Evolutionary conservation across 2,113 vertebrate genomes (phyloP), one percentile per base, ranked within the genome.

Genomic region (Sigmodon hispidus): DNA sequence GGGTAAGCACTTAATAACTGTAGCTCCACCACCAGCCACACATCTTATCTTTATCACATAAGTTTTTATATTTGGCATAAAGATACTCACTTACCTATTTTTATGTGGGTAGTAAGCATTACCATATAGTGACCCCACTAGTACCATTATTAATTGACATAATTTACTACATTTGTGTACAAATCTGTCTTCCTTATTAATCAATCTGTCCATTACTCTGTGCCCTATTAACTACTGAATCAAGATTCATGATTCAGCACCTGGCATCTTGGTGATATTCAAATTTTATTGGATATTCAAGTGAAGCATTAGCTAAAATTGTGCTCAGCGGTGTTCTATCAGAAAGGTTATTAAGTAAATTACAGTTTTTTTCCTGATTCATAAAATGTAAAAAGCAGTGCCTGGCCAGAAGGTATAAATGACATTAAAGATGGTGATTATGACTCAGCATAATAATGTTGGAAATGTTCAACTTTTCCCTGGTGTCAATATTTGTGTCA

Each of bases 211-310:
- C 4, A 19, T 65, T 65, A 22, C 21, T 67, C n/a, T 93, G n/a
- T 70, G 16, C 19, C 10, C 26, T 94, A 63, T 31, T 87, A 45
- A 67, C 2, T 16, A 36, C 65, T 89, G 43, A 2, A 7, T 55
- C 57, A 19, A 75, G 59, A 9, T 9, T 61, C 34, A 63, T 61
- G 43, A 61, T 16, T 48, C 11, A 79, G 17, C 52, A 86, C 0
- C 21, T 75, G 21, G 15, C 22, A 59, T 75, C 59, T 55, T 80
- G 6, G 10, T 75, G 26, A 93, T 45, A 81, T 9, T 61, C 40
- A 85, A 40, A 40, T 65, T 80, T 89, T 93, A 91, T 84, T 87
- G 50, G 45, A 34, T 7, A 93, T 52, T 75, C 65, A 4, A 67
- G 81, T 52, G 13, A 85, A 80, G 0, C 36, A 4, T 36, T 50